Evolutionary conservation across 1,140 invertebrate genomes (phyloP), one percentile per base, ranked within the genome.

Genomic region (Heliconius hermathena): DNA sequence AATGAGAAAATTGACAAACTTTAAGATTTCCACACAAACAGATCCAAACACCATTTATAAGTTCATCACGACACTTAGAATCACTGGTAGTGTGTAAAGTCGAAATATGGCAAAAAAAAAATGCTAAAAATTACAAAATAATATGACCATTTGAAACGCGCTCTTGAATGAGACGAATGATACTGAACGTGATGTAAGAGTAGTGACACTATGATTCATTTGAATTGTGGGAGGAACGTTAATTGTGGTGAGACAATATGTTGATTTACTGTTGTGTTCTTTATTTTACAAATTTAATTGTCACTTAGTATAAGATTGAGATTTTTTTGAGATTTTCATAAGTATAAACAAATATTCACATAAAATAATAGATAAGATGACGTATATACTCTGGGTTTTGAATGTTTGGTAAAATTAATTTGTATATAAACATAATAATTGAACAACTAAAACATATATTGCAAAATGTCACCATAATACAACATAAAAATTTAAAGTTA

Each of bases 21-120:
- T 88, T 20, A 76, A 80, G 13, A 79, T 80, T 41, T 78, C 81
- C 36, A 88, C 22, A 29, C 75, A 82, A 29, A 88, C n/a, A 78
- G 83, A 84, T 71, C 85, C 83, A 74, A 88, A 87, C 80, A 89
- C 83, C 87, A 90, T 89, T 85, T 85, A 86, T 81, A 80, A 80
- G 76, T 85, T 78, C 66, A 77, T 70, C 60, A 71, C 26, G 38
- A 72, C 52, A 71, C 81, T 77, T 72, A 82, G 78, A 71, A 74
- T 70, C 73, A 54, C 75, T 22, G 16, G 36, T 41, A 41, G 36
- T 9, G 20, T 41, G 16, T 38, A n/a, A 71, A 20, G 16, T 72
- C 9, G 9, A n/a, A 38, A 72, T 8, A 38, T n/a, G 11, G 36
- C 6, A 38, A 38, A 6, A 38, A 33, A 38, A n/a, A 38, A n/a